A percentile compares a stretch with the other conserved stretches of the same genome.
phyloP scores from a whole-genome alignment of 1,140 invertebrate genomes.

The Lordiphosa stackelbergi region DNA sequence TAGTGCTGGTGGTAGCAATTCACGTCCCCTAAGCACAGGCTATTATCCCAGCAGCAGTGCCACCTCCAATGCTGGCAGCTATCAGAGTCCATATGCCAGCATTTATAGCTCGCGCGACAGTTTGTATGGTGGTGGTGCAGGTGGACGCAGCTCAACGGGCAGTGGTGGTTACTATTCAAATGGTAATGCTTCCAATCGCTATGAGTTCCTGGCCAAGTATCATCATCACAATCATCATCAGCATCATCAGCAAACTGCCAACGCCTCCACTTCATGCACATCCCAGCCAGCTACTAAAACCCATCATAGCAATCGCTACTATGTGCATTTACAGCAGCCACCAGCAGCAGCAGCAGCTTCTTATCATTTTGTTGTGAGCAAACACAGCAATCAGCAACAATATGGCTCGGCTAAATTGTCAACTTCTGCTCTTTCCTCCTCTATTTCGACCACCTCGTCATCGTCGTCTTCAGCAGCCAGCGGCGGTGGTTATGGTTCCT shows the following conservation, averaged over 20 bases:
- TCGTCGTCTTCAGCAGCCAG: conserved; percentile 33
- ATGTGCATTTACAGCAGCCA: conserved; percentile 42
- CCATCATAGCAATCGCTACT: conserved; percentile 49
- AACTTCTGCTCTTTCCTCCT: conserved; percentile 51
- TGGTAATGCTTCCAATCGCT: conserved; percentile 64
- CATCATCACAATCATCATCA: conserved; percentile 35
- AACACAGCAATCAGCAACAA: conserved; percentile 29
- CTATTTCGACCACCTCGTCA: conserved; percentile 38
- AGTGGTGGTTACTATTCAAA: conserved; percentile 49
- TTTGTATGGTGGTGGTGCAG: conserved; percentile 52
- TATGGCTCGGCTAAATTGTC: conserved; percentile 51
- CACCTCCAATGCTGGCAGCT: conserved; percentile 29
- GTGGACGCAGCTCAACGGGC: conserved; percentile 10
- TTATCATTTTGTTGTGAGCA: conserved; percentile 57
- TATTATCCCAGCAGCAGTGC: conserved; percentile 50
- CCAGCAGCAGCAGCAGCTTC: conserved; percentile 11
- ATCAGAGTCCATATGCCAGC: conserved; percentile 73
- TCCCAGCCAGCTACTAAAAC: conserved; percentile 32
- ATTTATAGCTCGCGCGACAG: conserved; percentile 70
- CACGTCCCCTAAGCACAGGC: conserved; percentile 63
- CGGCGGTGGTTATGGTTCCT: conserved; percentile 46
- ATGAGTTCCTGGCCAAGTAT: conserved; percentile 59
- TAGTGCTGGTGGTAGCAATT: conserved; percentile 39
- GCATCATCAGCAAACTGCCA: conserved; percentile 44
- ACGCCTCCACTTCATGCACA: neutral